Evolutionary conservation across 2,797 vertebrate species (phyloP).

Genomic region (Nothura maculosa): DNA sequence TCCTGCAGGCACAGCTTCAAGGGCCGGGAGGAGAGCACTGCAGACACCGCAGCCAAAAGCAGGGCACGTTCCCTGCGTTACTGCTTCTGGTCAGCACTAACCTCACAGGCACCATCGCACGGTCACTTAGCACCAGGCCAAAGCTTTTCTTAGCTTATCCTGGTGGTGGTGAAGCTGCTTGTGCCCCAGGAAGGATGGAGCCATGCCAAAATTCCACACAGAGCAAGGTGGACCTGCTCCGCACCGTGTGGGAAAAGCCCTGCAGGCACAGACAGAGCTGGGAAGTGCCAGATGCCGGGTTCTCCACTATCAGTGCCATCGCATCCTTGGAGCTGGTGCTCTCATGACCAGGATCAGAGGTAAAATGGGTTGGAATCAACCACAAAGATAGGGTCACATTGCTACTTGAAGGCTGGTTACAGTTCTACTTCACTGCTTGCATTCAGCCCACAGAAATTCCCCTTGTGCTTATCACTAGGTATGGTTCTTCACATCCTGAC

Average conservation of each 20-base stretch:
- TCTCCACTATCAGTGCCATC: not conserved
- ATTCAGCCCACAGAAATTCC: slow-evolving; percentile 9
- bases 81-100: not conserved
- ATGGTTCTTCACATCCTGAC: not conserved
- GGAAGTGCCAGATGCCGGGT: not conserved
- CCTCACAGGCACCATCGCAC: not conserved
- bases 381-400: not conserved
- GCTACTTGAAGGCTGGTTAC: not conserved
- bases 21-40: not conserved
- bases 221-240: not conserved
- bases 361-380: not conserved
- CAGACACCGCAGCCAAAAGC: not conserved
- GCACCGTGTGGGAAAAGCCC: accelerated
- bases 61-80: not conserved
- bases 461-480: not conserved
- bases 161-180: not conserved
- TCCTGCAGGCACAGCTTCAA: not conserved
- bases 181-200: not conserved
- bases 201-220: not conserved
- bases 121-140: not conserved
- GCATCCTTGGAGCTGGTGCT: not conserved
- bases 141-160: not conserved
- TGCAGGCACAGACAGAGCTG: not conserved
- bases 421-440: not conserved
- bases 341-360: not conserved